Evolutionary conservation across 2,113 vertebrate species (phyloP).

Genomic region (Saguinus imperator): DNA sequence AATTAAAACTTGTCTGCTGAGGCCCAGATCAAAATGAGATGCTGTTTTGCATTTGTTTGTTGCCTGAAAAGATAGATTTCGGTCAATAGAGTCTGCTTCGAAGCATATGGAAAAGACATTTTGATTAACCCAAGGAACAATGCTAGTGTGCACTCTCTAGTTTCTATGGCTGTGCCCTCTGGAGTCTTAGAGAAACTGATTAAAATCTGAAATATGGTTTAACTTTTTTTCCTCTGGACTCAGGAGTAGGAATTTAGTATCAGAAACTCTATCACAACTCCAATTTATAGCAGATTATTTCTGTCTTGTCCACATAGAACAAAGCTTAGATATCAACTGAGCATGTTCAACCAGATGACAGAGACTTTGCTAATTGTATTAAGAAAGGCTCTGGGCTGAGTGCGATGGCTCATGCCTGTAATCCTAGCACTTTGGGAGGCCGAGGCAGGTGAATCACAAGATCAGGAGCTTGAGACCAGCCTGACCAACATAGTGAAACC

Average conservation of each 20-base stretch:
- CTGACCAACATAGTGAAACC: too few species aligned
- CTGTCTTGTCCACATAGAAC: neutral
- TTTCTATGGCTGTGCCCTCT: constrained; percentile 10
- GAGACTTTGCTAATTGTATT: neutral
- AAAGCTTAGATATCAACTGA: neutral
- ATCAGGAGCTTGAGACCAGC: too few species aligned
- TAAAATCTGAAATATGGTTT: neutral
- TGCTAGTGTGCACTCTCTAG: neutral
- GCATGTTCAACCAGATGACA: neutral
- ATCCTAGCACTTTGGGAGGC: too few species aligned
- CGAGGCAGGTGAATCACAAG: too few species aligned
- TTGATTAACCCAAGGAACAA: neutral
- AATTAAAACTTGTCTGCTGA: constrained; percentile 67
- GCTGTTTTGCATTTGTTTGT: constrained; percentile 53
- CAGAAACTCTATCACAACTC: neutral
- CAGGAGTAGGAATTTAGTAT: neutral
- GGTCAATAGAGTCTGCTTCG: constrained; percentile 34
- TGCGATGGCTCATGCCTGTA: too few species aligned
- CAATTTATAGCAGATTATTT: neutral
- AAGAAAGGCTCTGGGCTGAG: neutral
- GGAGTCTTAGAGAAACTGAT: constrained; percentile 23
- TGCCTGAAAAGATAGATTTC: constrained; percentile 7
- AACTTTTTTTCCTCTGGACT: neutral
- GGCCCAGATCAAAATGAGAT: constrained; percentile 49
- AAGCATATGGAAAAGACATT: neutral